phyloP scores from a whole-genome alignment of 2,797 vertebrate genomes.

The Schizopygopsis malacanthus region DNA sequence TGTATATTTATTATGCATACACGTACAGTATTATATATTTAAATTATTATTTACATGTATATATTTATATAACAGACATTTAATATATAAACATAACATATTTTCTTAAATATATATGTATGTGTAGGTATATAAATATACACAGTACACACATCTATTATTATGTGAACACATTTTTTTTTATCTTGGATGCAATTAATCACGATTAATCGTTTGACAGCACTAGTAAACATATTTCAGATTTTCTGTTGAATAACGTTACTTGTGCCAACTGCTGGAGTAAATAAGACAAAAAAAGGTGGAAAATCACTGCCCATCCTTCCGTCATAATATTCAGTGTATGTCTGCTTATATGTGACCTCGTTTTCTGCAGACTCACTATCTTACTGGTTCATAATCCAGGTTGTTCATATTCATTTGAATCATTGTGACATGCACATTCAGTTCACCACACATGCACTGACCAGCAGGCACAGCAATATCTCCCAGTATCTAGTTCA shows the following conservation, averaged over 20 bases:
- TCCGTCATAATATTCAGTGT: neutral
- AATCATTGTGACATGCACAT: neutral
- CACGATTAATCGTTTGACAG: too few species aligned
- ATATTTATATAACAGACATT: too few species aligned
- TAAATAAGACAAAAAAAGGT: neutral
- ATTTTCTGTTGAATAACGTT: neutral
- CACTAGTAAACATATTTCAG: neutral
- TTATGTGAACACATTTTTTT: neutral
- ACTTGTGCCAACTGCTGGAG: neutral
- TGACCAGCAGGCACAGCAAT: neutral
- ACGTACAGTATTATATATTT: neutral
- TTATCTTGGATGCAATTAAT: neutral
- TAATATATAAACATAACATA: too few species aligned
- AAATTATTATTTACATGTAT: too few species aligned
- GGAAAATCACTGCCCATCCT: constrained; percentile 8
- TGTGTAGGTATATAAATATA: neutral
- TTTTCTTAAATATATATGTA: too few species aligned
- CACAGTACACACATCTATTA: neutral
- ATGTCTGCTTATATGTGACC: constrained; percentile 12
- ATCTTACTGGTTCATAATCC: neutral
- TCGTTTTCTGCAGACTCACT: constrained; percentile 43
- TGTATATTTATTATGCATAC: neutral
- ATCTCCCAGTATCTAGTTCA: neutral
- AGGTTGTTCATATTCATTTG: neutral
- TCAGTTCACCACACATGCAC: neutral